A percentile compares a stretch with the other conserved stretches of the same genome.
Evolutionary conservation across 2,888 invertebrate genomes (phyloP).

Genomic region (Sarcophaga subvicina): DNA sequence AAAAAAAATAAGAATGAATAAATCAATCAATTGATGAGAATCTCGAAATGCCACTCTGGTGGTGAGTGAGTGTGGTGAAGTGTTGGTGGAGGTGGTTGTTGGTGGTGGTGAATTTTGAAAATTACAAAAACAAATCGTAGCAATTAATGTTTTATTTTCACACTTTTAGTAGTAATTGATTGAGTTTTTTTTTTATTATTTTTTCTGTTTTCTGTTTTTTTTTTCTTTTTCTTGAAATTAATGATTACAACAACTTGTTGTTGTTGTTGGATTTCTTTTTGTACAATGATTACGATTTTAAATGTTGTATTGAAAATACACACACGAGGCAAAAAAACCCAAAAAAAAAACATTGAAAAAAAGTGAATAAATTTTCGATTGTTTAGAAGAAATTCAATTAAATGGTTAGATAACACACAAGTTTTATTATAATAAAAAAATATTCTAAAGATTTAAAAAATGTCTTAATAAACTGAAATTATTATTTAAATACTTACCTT

Average conservation of each 20-base stretch:
- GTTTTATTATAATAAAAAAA: constrained; percentile 13
- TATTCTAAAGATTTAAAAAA: neutral
- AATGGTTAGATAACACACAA: constrained; percentile 60
- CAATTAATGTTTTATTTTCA: constrained; percentile 48
- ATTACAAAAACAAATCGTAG: constrained; percentile 37
- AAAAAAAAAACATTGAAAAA: constrained; percentile 21
- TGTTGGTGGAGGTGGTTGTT: constrained; percentile 60
- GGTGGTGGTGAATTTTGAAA: constrained; percentile 46
- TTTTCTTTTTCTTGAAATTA: constrained; percentile 48
- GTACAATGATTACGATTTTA: neutral
- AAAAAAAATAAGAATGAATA: neutral
- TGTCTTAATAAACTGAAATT: neutral
- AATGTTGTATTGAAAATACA: constrained; percentile 40
- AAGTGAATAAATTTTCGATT: constrained; percentile 32
- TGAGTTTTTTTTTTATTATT: no score
- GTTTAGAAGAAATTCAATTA: constrained; percentile 34
- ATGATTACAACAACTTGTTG: constrained; percentile 66
- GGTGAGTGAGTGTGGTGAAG: constrained; percentile 28
- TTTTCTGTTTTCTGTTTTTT: constrained; percentile 44
- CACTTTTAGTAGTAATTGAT: constrained; percentile 51
- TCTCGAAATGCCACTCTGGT: neutral
- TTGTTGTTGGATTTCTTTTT: constrained; percentile 39
- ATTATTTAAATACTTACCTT: constrained; percentile 74
- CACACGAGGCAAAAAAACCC: constrained; percentile 1
- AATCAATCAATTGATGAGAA: neutral